A percentile compares a stretch with the other conserved stretches of the same genome.
phyloP scores from a whole-genome alignment of 2,888 invertebrate species.

The Volucella inanis region DNA sequence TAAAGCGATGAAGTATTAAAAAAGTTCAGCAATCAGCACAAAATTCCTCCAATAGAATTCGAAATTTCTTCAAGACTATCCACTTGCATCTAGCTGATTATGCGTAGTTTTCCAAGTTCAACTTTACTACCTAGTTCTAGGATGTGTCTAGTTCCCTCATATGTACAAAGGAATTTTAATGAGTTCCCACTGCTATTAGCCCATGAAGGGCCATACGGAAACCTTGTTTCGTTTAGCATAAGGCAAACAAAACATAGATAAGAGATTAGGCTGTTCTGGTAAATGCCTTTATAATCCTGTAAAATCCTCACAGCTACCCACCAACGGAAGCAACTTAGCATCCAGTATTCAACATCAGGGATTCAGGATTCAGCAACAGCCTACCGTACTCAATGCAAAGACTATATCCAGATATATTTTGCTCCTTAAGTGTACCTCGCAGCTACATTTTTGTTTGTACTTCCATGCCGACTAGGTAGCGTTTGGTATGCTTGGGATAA shows the following conservation, averaged over 20 bases:
- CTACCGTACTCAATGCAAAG: not conserved
- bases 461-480: not conserved
- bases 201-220: not conserved
- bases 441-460: not conserved
- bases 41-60: too few species aligned
- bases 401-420: conserved; percentile 26
- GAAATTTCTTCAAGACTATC: too few species aligned
- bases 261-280: conserved; percentile 46
- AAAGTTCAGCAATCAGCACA: too few species aligned
- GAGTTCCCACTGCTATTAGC: conserved; percentile 5
- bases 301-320: conserved; percentile 32
- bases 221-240: not conserved
- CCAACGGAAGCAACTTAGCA: not conserved
- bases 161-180: conserved; percentile 8
- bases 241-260: conserved; percentile 37
- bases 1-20: too few species aligned
- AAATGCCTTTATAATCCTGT: conserved; percentile 47
- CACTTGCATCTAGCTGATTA: too few species aligned
- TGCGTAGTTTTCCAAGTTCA: too few species aligned
- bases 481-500: conserved; percentile 40
- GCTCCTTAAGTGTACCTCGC: conserved; percentile 54
- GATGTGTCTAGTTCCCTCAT: too few species aligned
- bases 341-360: conserved; percentile 3
- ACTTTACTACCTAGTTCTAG: too few species aligned
- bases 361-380: too few species aligned